A percentile compares a stretch with the other conserved stretches of the same genome.
phyloP scores from a whole-genome alignment of 2,888 invertebrate species.

The Mythimna impura region DNA sequence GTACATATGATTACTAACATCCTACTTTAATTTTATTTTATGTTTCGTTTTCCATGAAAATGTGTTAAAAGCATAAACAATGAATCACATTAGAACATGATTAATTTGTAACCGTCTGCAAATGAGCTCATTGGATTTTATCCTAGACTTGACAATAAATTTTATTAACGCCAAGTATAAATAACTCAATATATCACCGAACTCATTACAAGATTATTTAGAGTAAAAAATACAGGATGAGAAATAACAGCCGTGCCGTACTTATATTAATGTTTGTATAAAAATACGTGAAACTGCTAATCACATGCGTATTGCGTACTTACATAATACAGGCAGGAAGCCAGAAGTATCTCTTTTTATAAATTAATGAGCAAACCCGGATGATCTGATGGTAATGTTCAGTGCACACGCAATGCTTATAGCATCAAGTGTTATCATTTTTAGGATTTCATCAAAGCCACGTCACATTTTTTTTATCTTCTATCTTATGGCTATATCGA shows the following conservation, averaged over 20 bases:
- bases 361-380: conserved; percentile 72
- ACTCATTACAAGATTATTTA: conserved; percentile 61
- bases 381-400: conserved; percentile 55
- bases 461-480: background rate
- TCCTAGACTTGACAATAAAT: conserved; percentile 59
- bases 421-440: background rate
- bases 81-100: conserved; percentile 57
- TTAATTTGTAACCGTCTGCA: conserved; percentile 56
- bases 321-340: conserved; percentile 67
- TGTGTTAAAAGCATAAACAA: conserved; percentile 36
- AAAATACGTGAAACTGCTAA: conserved; percentile 60
- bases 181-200: conserved; percentile 60
- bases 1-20: conserved; percentile 12
- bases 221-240: conserved; percentile 58
- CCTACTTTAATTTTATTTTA: conserved; percentile 2
- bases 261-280: conserved; percentile 57
- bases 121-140: conserved; percentile 52
- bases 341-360: conserved; percentile 71
- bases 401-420: conserved; percentile 14
- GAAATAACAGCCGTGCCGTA: conserved; percentile 59
- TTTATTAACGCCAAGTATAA: conserved; percentile 53
- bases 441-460: background rate
- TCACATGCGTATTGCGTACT: conserved; percentile 46
- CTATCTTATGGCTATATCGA: background rate
- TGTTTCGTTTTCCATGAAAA: conserved; percentile 17